Conservation (phyloP, 2,888 invertebrate species). For the Mythimna ferrago region DNA sequence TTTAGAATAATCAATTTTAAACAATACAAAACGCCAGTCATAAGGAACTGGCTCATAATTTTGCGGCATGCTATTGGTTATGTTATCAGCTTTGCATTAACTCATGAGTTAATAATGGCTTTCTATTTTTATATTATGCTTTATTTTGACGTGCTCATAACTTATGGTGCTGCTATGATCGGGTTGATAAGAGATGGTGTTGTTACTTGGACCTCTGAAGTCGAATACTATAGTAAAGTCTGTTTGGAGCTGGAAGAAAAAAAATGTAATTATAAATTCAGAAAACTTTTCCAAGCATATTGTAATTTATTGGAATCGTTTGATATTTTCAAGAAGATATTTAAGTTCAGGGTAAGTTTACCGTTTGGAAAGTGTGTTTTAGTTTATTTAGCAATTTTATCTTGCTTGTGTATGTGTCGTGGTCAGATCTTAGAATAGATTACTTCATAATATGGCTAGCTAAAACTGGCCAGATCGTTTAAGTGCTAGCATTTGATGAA, state of each 20-base stretch:
- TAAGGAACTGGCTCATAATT: slow-evolving; percentile 26
- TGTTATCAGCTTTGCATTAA: neutral
- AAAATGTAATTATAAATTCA: slow-evolving; percentile 1
- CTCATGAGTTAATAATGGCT: neutral
- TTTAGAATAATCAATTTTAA: slow-evolving; percentile 19
- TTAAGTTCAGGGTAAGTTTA: slow-evolving; percentile 28
- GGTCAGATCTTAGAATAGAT: no score
- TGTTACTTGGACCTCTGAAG: slow-evolving; percentile 28
- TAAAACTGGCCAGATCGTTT: no score
- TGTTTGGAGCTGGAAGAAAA: slow-evolving; percentile 11
- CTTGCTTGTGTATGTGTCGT: neutral
- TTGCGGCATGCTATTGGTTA: neutral
- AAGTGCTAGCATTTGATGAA: no score
- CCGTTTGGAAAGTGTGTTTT: neutral
- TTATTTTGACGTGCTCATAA: slow-evolving; percentile 12
- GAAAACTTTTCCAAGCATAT: slow-evolving; percentile 38
- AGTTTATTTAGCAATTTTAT: neutral
- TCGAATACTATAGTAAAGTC: slow-evolving; percentile 21
- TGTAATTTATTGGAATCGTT: slow-evolving; percentile 35
- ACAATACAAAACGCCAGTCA: neutral
- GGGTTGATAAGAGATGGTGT: slow-evolving; percentile 38
- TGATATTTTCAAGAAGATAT: slow-evolving; percentile 37
- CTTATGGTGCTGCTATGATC: slow-evolving; percentile 31
- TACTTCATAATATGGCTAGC: no score
- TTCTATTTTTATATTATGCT: slow-evolving; percentile 8